Evolutionary conservation across 2,888 invertebrate genomes (phyloP), one percentile per base, ranked within the genome.

Genomic region (Dicyrtoma fusca): DNA sequence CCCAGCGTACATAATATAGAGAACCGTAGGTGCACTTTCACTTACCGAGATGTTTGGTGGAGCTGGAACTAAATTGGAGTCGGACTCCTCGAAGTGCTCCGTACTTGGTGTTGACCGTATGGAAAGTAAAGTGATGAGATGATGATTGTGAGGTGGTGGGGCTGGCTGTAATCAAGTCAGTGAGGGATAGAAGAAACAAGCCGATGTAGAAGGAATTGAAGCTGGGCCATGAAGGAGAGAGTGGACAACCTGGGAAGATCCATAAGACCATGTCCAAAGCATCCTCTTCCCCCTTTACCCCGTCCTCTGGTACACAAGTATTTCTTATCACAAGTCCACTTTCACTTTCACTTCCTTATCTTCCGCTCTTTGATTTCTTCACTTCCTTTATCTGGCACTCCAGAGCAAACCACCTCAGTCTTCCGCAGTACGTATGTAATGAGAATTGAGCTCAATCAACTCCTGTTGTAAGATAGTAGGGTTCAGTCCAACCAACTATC

Each of bases 191-290:
- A 25, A 78, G 61, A 57, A 34, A 34, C 34, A 34, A 34, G 34
- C 3, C 34, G 8, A 74, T 25, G 57, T 72, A 74, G 65, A 71
- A 73, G 69, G 72, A 75, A 72, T 71, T 70, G 72, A 75, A 74
- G 66, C 68, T 72, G 68, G 75, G 68, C 62, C 71, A 68, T 14
- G 63, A 73, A 73, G 73, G 71, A 73, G 72, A 69, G 69, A 57
- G 71, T 68, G 72, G 72, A 77, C 75, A 77, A 76, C 71, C 76
- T 74, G 78, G 77, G 78, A 77, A 70, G 77, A 76, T 75, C 78
- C 77, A 78, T 77, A 76, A 72, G 74, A 79, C 76, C 79, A 79
- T 79, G 77, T 77, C 79, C 77, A 75, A 75, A 75, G 76, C 77
- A 77, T 77, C 75, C 74, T 77, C 73, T 71, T 62, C 70, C 51